Conservation (phyloP, 2,888 invertebrate species). For the Charanyca ferruginea region DNA sequence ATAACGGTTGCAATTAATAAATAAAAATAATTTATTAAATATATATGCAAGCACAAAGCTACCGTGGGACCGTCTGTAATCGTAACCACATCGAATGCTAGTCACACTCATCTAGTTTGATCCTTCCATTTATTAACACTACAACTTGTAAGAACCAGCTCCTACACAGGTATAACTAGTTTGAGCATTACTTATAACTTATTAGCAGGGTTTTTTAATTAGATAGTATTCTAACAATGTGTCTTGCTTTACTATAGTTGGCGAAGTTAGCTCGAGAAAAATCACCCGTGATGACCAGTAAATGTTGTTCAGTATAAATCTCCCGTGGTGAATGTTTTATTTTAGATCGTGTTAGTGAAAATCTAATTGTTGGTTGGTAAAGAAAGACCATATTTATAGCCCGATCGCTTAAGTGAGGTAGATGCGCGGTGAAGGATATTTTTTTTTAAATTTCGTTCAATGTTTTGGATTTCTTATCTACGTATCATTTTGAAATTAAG, state of each 20-base stretch:
- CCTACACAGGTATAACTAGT: conserved; percentile 24
- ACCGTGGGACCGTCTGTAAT: conserved; percentile 39
- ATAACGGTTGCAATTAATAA: too few relatives aligned
- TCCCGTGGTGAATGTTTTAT: too few relatives aligned
- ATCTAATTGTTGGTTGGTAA: too few relatives aligned
- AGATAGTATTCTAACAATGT: conserved; percentile 42
- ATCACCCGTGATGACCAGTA: not conserved
- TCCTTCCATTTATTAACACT: conserved; percentile 24
- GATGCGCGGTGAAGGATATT: too few relatives aligned
- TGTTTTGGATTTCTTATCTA: too few relatives aligned
- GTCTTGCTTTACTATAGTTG: not conserved
- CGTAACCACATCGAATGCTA: conserved; percentile 38
- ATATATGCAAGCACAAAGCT: not conserved
- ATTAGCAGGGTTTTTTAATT: conserved; percentile 24
- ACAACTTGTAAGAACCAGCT: conserved; percentile 14
- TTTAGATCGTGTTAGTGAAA: too few relatives aligned
- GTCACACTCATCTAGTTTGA: conserved; percentile 28
- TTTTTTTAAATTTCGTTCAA: too few relatives aligned
- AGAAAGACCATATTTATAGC: too few relatives aligned
- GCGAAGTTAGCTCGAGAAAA: not conserved
- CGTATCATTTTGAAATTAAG: too few relatives aligned
- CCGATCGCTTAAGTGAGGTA: too few relatives aligned
- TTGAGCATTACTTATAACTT: not conserved
- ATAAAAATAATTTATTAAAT: too few relatives aligned
- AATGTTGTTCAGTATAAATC: too few relatives aligned